Evolutionary conservation across 1,140 invertebrate genomes (phyloP).

Genomic region (Myzus persicae): DNA sequence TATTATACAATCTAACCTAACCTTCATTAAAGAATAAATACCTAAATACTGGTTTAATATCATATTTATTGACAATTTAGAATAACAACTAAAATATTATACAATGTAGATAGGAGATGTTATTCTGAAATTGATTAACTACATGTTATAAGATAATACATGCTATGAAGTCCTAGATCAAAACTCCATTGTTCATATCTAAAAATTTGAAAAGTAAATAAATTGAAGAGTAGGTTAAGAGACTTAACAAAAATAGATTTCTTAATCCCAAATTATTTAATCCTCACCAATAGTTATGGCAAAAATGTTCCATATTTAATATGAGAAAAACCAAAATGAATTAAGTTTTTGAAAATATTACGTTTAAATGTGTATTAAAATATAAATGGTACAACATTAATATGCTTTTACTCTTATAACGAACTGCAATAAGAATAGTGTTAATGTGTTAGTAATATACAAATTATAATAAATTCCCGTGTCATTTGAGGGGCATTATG

Average conservation of each 20-base stretch:
- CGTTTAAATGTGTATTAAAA: neutral
- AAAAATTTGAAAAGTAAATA: neutral
- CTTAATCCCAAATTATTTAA: neutral
- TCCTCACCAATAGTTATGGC: accelerated
- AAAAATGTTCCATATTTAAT: neutral
- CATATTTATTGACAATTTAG: neutral
- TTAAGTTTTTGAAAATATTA: neutral
- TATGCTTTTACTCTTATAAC: neutral
- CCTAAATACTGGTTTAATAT: neutral
- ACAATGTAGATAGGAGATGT: neutral
- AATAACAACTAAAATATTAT: neutral
- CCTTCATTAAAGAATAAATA: neutral
- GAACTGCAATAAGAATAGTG: neutral
- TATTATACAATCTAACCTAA: neutral
- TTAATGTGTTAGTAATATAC: neutral
- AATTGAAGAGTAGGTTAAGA: neutral
- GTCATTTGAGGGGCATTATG: neutral
- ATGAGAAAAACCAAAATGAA: neutral
- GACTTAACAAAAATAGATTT: neutral
- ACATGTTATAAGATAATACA: neutral
- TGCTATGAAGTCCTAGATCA: neutral
- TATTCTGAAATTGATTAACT: neutral
- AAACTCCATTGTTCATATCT: neutral
- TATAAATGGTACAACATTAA: neutral
- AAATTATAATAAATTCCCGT: neutral